These are phyloP conservation scores for Lepeophtheirus nordmannii DNA, from an alignment of 2,888 invertebrate genomes.

Conservation along the genomic window DNA sequence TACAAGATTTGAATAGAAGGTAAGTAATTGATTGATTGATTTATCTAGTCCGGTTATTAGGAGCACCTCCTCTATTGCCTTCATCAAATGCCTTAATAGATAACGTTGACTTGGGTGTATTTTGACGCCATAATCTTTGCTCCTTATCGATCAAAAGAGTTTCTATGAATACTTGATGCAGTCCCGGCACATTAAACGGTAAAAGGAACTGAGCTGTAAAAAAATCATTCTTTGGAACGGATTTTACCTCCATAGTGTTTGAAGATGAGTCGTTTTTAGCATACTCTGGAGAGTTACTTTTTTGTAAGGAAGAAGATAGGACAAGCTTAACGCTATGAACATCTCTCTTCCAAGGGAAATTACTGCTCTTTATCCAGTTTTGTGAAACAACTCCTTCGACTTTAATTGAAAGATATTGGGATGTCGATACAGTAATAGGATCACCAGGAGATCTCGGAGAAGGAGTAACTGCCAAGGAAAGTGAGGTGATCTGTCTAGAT, in stretches of 20 bases:
- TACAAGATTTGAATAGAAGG: too few species aligned
- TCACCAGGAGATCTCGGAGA: conserved; percentile 64
- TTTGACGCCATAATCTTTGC: background rate
- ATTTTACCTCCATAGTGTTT: conserved; percentile 26
- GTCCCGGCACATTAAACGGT: conserved; percentile 42
- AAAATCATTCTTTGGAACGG: conserved; percentile 69
- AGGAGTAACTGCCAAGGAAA: conserved; percentile 56
- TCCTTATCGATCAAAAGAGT: background rate
- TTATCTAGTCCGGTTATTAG: background rate
- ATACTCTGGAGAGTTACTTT: conserved; percentile 32
- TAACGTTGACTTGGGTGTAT: conserved; percentile 47
- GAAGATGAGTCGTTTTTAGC: conserved; percentile 26
- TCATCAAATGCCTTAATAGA: conserved; percentile 59
- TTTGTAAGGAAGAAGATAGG: conserved; percentile 48
- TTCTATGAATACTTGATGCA: conserved; percentile 25
- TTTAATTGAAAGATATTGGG: conserved; percentile 61
- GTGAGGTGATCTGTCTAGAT: conserved; percentile 61
- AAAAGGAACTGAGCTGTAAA: conserved; percentile 82
- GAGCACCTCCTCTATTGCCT: background rate
- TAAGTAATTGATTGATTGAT: too few species aligned
- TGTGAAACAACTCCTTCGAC: conserved; percentile 67
- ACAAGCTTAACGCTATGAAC: conserved; percentile 55
- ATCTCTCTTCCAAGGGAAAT: conserved; percentile 43
- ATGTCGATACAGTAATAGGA: conserved; percentile 49
- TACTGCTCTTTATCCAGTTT: conserved; percentile 22